A percentile compares a stretch with the other conserved stretches of the same genome.
Evolutionary conservation across 2,797 vertebrate genomes (phyloP).

Genomic region (Okamejei kenojei): DNA sequence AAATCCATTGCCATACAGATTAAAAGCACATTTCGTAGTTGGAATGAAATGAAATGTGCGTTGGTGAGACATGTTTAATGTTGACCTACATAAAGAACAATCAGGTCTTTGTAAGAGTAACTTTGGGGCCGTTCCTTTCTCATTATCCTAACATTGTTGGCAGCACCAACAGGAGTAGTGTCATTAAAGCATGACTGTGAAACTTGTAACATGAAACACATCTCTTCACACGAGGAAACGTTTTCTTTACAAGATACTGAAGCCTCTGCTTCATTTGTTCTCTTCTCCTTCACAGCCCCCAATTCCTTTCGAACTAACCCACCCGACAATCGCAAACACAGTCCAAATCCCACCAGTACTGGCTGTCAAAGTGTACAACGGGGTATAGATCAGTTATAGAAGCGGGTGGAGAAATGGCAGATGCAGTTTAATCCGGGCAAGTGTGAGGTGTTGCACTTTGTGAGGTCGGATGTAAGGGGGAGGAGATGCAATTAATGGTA

Average conservation of each 20-base stretch:
- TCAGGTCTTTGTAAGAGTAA: conserved; percentile 1
- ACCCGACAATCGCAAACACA: neutral
- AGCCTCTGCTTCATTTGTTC: neutral
- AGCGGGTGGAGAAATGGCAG: no score
- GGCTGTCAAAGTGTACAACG: no score
- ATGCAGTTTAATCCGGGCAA: no score
- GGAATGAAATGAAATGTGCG: neutral
- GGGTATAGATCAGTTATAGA: no score
- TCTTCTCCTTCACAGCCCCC: no score
- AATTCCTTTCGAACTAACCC: neutral
- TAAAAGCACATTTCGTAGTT: neutral
- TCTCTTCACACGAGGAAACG: no score
- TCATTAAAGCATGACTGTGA: neutral
- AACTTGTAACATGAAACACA: neutral
- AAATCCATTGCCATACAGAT: neutral
- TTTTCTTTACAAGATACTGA: neutral
- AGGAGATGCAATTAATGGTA: no score
- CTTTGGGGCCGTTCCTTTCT: neutral
- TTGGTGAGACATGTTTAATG: neutral
- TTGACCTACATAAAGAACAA: conserved; percentile 27
- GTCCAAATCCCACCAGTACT: neutral
- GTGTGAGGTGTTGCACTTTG: no score
- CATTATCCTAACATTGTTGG: neutral
- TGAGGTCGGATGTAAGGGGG: no score
- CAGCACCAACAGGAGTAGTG: neutral